Percentiles rank a stretch among this genome's conserved stretches.
phyloP scores from a whole-genome alignment of 2,888 invertebrate genomes.

The Rhagium mordax region DNA sequence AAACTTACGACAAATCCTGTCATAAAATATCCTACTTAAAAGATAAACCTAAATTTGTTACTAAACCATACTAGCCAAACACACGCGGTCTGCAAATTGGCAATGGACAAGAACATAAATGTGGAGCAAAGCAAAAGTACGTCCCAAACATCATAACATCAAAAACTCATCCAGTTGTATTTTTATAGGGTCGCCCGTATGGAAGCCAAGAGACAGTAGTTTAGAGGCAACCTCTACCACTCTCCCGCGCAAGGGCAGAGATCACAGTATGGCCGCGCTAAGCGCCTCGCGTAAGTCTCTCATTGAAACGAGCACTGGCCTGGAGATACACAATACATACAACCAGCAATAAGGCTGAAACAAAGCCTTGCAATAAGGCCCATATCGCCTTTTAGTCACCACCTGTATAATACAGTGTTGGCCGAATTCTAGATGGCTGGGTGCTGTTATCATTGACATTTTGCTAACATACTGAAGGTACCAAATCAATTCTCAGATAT shows the following conservation, averaged over 20 bases:
- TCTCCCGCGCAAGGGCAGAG: constrained; percentile 77
- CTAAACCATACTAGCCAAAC: not conserved
- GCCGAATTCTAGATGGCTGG: constrained; percentile 26
- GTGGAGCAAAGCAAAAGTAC: constrained; percentile 48
- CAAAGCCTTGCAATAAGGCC: constrained; percentile 39
- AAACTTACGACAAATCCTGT: not conserved
- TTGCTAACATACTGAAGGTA: constrained; percentile 36
- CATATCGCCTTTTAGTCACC: constrained; percentile 28
- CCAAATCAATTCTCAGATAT: not conserved
- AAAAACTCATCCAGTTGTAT: constrained; percentile 67
- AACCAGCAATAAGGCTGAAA: constrained; percentile 62
- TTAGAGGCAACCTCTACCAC: constrained; percentile 75
- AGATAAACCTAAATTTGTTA: not conserved
- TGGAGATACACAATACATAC: constrained; percentile 69
- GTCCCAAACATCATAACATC: constrained; percentile 33
- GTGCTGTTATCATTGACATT: constrained; percentile 23
- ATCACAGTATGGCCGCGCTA: constrained; percentile 71
- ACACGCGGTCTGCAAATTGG: constrained; percentile 11
- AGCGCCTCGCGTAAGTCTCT: constrained; percentile 76
- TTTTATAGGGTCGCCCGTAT: constrained; percentile 96
- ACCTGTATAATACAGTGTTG: constrained; percentile 40
- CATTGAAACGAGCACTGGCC: constrained; percentile 71
- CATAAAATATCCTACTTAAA: not conserved
- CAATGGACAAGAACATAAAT: constrained; percentile 10
- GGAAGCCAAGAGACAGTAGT: constrained; percentile 94